Evolutionary conservation across 2,113 vertebrate species (phyloP), one percentile per base, ranked within the genome.

Genomic region (Notiomystis cincta): DNA sequence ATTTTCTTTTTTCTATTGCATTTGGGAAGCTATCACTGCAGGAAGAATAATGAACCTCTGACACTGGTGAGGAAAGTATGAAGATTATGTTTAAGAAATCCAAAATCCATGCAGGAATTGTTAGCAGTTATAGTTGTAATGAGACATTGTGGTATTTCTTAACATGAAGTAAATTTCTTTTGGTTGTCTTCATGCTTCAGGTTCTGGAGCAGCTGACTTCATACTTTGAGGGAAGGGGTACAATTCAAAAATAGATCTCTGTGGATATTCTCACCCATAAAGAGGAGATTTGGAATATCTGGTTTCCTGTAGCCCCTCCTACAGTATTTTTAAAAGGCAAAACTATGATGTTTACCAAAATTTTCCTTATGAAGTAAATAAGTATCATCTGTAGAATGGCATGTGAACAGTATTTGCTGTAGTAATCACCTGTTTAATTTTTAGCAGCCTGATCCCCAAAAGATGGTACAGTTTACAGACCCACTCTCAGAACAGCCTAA

Each of bases 101-200:
- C 8, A 23, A 37, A 54, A 60, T 42, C 9, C 8, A 12, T 7
- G 2, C 87, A n/a, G 45, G n/a, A 70, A 8, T 69, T 53, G 7
- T 69, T 66, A 50, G 21, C 11, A 53, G 7, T 45, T 79, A 33
- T 3, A 28, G 3, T 10, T 70, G 6, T 37, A 76, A 19, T 77
- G 58, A 56, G 27, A 48, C 13, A 30, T 2, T 0, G 0, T 3
- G 3, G 6, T 61, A 18, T 72, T 80, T 13, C 15, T 76, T 25
- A 69, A 31, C 27, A 8, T 21, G 17, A 89, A 8, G 11, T 88
- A 18, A 37, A 45, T 19, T 69, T 69, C 19, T 45, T 60, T 44
- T 73, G 14, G 5, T 38, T 24, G 7, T 70, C 48, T 73, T 76
- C 31, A 10, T 83, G 10, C 53, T 69, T 94, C 22, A 33, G 11